phyloP scores from a whole-genome alignment of 2,888 invertebrate species.

The Phania funesta region DNA sequence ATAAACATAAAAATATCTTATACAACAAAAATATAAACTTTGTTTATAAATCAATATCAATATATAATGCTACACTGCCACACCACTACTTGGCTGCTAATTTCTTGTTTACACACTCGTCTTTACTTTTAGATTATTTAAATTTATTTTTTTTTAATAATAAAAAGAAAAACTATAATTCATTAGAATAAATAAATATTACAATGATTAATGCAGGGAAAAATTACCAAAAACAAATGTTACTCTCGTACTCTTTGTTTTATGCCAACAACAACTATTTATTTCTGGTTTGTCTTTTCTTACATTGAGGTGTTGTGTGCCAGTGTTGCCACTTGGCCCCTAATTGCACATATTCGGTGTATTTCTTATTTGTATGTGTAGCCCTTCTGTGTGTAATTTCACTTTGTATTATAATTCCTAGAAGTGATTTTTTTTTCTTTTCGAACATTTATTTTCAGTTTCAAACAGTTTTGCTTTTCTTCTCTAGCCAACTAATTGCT shows the following conservation, averaged over 20 bases:
- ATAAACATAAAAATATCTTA: neutral
- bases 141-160: conserved; percentile 5
- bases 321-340: too few relatives aligned
- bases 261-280: neutral
- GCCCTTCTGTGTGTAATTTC: too few relatives aligned
- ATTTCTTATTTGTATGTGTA: too few relatives aligned
- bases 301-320: neutral
- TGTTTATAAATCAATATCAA: conserved; percentile 15
- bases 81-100: neutral
- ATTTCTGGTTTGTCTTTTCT: neutral
- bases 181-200: conserved; percentile 7
- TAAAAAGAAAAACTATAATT: conserved; percentile 2
- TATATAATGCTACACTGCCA: neutral
- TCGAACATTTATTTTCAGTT: too few relatives aligned
- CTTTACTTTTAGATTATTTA: conserved; percentile 11
- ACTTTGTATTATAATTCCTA: too few relatives aligned
- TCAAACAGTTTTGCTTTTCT: too few relatives aligned
- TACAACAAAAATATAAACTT: neutral
- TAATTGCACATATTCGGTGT: too few relatives aligned
- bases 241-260: neutral
- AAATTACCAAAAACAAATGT: neutral
- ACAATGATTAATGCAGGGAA: conserved; percentile 19
- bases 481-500: too few relatives aligned
- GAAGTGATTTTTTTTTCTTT: too few relatives aligned
- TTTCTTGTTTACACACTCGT: neutral